Percentiles rank a stretch among this genome's conserved stretches.
Evolutionary conservation across 2,113 vertebrate genomes (phyloP).

Genomic region (Balaeniceps rex): DNA sequence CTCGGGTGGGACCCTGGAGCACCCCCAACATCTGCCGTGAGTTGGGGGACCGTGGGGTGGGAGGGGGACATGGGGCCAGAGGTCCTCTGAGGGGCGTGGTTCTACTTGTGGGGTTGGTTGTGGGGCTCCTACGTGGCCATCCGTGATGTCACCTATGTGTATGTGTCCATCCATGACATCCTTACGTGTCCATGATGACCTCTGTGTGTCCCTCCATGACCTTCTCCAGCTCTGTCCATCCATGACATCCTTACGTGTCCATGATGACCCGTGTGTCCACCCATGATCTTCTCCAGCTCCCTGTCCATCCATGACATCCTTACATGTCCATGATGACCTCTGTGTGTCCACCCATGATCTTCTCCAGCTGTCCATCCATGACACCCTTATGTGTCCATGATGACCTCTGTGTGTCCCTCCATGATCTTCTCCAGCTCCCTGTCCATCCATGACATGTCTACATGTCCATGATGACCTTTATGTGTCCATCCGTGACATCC

Average conservation of each 20-base stretch:
- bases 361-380: neutral
- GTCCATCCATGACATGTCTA: neutral
- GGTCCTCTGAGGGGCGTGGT: neutral
- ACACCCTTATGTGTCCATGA: too few relatives aligned
- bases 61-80: neutral
- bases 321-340: too few relatives aligned
- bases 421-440: neutral
- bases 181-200: neutral
- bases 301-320: neutral
- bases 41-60: neutral
- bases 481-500: neutral
- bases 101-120: neutral
- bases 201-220: too few relatives aligned
- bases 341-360: neutral
- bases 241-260: neutral
- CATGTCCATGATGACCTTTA: neutral
- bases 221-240: rapidly evolving
- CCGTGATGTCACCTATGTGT: too few relatives aligned
- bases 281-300: neutral
- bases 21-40: neutral
- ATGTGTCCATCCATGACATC: neutral
- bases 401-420: too few relatives aligned
- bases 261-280: too few relatives aligned
- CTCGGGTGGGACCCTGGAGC: neutral
- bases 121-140: neutral